Evolutionary conservation across 2,113 vertebrate genomes (phyloP).

Genomic region (Eonycteris spelaea): DNA sequence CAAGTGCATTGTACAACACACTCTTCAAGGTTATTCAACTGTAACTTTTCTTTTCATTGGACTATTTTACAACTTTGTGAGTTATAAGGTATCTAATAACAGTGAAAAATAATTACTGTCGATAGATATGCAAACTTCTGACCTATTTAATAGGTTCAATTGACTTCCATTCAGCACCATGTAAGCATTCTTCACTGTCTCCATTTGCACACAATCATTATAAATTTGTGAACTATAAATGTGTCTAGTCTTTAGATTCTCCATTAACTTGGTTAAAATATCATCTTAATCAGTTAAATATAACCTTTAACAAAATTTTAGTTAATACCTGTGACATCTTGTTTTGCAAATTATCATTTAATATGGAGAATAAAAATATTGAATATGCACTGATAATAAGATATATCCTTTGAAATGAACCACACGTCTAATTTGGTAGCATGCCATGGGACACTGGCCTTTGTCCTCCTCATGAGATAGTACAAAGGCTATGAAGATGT

Average conservation of each 20-base stretch:
- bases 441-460: background rate
- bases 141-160: background rate
- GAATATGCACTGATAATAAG: background rate
- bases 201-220: background rate
- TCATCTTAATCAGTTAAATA: background rate
- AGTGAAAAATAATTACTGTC: background rate
- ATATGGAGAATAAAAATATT: background rate
- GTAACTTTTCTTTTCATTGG: background rate
- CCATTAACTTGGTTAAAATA: background rate
- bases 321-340: background rate
- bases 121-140: background rate
- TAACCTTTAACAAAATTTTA: background rate
- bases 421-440: background rate
- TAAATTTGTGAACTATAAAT: background rate
- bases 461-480: background rate
- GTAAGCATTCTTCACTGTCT: background rate
- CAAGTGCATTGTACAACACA: background rate
- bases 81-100: background rate
- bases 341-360: background rate
- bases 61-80: background rate
- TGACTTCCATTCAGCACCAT: background rate
- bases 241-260: background rate
- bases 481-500: background rate
- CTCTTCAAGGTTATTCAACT: background rate
- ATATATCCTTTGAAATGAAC: background rate